These are phyloP conservation scores for Protula sp. DNA, from an alignment of 2,888 invertebrate species.

Conservation along the genomic window DNA sequence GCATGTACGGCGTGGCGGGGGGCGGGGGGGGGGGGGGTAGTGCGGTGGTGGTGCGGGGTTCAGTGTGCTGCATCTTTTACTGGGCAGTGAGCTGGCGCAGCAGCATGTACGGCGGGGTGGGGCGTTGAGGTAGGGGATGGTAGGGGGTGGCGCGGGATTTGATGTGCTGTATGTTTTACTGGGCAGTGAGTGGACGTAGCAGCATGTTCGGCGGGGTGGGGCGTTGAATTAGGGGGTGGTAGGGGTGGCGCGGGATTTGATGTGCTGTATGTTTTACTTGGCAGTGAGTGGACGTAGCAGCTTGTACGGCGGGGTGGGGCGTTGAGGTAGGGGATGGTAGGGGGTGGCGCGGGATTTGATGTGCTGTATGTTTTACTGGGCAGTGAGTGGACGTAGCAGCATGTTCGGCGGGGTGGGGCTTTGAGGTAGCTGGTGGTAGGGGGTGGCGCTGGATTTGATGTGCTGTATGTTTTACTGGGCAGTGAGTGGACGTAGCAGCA, in stretches of 20 bases:
- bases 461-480: neutral
- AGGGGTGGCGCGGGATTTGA: slow-evolving; percentile 58
- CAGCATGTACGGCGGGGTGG: slow-evolving; percentile 79
- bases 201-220: slow-evolving; percentile 79
- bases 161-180: neutral
- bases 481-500: slow-evolving; percentile 87
- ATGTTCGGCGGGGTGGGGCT: slow-evolving; percentile 73
- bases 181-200: slow-evolving; percentile 77
- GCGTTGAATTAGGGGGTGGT: slow-evolving; percentile 60
- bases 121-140: slow-evolving; percentile 59
- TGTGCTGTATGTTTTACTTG: slow-evolving; percentile 54
- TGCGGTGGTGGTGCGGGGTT: no score
- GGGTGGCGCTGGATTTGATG: slow-evolving; percentile 61
- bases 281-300: slow-evolving; percentile 84
- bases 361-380: neutral
- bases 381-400: slow-evolving; percentile 84
- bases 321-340: slow-evolving; percentile 59
- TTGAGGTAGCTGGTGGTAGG: slow-evolving; percentile 57
- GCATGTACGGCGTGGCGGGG: slow-evolving; percentile 77
- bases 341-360: slow-evolving; percentile 55
- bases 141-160: slow-evolving; percentile 55
- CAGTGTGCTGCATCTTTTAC: neutral
- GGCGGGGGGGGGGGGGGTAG: slow-evolving; percentile 54
- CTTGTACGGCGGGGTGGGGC: slow-evolving; percentile 73
- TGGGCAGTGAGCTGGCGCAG: slow-evolving; percentile 76